phyloP scores from a whole-genome alignment of 1,140 invertebrate species.

The Brachionus paranguensis region DNA sequence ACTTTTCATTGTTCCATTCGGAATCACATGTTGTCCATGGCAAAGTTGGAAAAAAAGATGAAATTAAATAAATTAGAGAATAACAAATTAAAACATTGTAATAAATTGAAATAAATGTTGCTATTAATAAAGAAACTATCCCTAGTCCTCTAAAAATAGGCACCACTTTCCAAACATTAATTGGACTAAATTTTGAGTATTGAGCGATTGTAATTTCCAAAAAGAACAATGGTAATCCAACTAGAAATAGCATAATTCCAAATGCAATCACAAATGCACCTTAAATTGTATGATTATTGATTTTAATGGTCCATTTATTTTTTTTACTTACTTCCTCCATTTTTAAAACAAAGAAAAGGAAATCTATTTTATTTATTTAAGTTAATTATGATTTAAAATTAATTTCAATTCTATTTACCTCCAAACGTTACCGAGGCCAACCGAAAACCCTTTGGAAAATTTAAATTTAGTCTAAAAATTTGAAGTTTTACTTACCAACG shows the following conservation, averaged over 20 bases:
- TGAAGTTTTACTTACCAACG: neutral
- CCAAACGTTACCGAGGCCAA: slow-evolving; percentile 35
- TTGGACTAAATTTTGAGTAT: slow-evolving; percentile 68
- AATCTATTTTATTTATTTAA: slow-evolving; percentile 3
- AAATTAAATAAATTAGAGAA: slow-evolving; percentile 40
- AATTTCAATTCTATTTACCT: neutral
- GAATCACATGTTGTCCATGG: slow-evolving; percentile 65
- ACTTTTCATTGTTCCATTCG: slow-evolving; percentile 38
- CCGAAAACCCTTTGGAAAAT: slow-evolving; percentile 1
- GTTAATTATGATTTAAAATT: neutral
- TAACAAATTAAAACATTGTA: slow-evolving; percentile 41
- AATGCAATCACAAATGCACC: slow-evolving; percentile 69
- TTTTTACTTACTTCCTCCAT: slow-evolving; percentile 17
- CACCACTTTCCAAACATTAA: slow-evolving; percentile 71
- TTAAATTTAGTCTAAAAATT: neutral
- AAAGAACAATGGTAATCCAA: slow-evolving; percentile 68
- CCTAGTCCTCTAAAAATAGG: slow-evolving; percentile 65
- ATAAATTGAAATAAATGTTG: slow-evolving; percentile 40
- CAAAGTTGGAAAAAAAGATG: slow-evolving; percentile 61
- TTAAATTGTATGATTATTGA: neutral
- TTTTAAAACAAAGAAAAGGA: slow-evolving; percentile 35
- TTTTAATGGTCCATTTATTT: neutral
- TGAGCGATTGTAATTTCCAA: slow-evolving; percentile 73
- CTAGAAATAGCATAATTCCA: slow-evolving; percentile 60
- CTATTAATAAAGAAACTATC: neutral